These are phyloP conservation scores for Miltochrista miniata DNA, from an alignment of 2,888 invertebrate genomes.

Conservation along the genomic window DNA sequence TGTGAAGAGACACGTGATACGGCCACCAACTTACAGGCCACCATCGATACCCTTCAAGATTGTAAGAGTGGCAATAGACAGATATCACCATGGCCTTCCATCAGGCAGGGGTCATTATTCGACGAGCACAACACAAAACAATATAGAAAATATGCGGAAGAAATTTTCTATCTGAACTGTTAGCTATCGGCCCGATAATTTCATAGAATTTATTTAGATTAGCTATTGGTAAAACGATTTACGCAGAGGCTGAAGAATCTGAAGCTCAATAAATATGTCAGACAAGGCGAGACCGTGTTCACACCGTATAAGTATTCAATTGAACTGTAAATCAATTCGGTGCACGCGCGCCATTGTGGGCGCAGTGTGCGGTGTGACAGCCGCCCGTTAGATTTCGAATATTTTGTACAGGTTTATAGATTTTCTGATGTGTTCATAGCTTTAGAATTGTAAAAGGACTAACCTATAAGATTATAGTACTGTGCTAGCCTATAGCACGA, in stretches of 20 bases:
- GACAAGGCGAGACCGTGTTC: conserved; percentile 34
- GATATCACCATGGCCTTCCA: no score
- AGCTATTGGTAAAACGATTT: background rate
- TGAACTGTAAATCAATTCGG: conserved; percentile 54
- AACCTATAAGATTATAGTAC: background rate
- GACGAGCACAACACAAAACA: no score
- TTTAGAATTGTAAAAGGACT: background rate
- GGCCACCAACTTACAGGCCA: no score
- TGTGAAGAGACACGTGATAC: no score
- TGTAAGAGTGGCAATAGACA: no score
- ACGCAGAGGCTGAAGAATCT: conserved; percentile 12
- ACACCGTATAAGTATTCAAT: conserved; percentile 59
- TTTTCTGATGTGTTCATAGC: background rate
- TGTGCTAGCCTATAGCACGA: background rate
- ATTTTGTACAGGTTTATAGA: conserved; percentile 18
- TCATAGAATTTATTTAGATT: no score
- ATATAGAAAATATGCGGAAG: no score
- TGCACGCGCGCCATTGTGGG: conserved; percentile 52
- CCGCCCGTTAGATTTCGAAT: conserved; percentile 35
- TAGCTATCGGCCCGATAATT: no score
- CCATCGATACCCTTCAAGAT: no score
- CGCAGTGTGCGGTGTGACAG: conserved; percentile 48
- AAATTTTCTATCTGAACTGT: no score
- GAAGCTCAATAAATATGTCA: conserved; percentile 32
- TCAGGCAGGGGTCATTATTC: no score